Percentiles rank a stretch among this genome's conserved stretches.
These are phyloP conservation scores for Corydoras sp. DNA, from an alignment of 2,113 vertebrate genomes.

Conservation along the genomic window DNA sequence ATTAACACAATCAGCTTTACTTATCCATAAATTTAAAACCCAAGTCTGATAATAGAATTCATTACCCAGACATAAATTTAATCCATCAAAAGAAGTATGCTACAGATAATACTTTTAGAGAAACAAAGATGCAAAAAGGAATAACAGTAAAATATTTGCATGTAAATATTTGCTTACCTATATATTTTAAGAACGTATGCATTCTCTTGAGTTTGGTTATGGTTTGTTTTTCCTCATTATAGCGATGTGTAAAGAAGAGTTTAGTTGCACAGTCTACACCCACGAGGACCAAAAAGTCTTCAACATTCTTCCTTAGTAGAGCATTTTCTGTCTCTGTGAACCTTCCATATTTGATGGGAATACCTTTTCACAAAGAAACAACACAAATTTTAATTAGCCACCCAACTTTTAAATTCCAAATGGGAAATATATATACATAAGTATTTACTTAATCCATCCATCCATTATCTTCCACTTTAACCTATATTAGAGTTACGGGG, in stretches of 20 bases:
- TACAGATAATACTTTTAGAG: background rate
- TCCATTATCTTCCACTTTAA: no score
- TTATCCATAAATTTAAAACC: no score
- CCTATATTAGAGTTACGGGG: no score
- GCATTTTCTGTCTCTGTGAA: constrained; percentile 51
- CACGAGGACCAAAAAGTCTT: constrained; percentile 54
- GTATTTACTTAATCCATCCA: no score
- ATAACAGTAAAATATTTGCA: no score
- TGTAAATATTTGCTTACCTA: constrained; percentile 45
- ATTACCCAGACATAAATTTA: background rate
- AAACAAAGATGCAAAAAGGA: background rate
- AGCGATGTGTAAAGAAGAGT: constrained; percentile 55
- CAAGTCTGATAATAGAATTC: background rate
- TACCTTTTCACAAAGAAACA: constrained; percentile 41
- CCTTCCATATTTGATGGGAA: constrained; percentile 46
- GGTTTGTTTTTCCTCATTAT: constrained; percentile 14
- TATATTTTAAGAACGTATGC: constrained; percentile 49
- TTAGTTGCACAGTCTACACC: constrained; percentile 46
- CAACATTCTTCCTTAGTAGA: constrained; percentile 48
- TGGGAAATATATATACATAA: no score
- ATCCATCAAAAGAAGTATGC: background rate
- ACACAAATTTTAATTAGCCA: background rate
- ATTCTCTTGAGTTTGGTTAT: constrained; percentile 40
- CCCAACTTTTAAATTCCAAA: background rate
- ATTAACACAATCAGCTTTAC: no score